Evolutionary conservation across 1,140 invertebrate species (phyloP).

Genomic region (Drosophila truncata): DNA sequence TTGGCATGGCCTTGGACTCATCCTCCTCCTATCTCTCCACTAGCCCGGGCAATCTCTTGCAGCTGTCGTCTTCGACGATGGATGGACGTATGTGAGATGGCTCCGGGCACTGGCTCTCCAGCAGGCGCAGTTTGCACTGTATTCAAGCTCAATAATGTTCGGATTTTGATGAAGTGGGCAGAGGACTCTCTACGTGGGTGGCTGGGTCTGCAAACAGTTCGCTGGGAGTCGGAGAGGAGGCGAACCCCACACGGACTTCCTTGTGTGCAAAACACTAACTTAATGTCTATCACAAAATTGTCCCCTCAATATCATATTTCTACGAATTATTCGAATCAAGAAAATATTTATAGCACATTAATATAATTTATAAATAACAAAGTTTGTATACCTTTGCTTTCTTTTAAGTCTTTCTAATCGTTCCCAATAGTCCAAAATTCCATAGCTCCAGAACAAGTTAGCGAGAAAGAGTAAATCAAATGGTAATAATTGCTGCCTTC

Average conservation of each 20-base stretch:
- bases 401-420: too few species aligned
- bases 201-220: background rate
- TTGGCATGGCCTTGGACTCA: conserved; percentile 67
- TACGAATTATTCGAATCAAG: background rate
- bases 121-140: conserved; percentile 36
- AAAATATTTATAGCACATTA: background rate
- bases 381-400: too few species aligned
- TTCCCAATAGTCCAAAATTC: too few species aligned
- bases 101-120: conserved; percentile 9
- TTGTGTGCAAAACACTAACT: background rate
- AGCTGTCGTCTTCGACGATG: conserved; percentile 69
- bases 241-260: background rate
- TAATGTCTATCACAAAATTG: conserved; percentile 2
- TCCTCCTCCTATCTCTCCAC: conserved; percentile 37
- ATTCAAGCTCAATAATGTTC: conserved; percentile 48
- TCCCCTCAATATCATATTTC: background rate
- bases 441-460: too few species aligned
- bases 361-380: background rate
- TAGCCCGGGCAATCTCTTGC: conserved; percentile 62
- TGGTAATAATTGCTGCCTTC: too few species aligned
- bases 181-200: conserved; percentile 1
- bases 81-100: conserved; percentile 60
- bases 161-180: conserved; percentile 68
- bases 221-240: background rate
- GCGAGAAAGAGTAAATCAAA: too few species aligned